phyloP scores from a whole-genome alignment of 1,140 invertebrate species.

The Tetraneura akinire region DNA sequence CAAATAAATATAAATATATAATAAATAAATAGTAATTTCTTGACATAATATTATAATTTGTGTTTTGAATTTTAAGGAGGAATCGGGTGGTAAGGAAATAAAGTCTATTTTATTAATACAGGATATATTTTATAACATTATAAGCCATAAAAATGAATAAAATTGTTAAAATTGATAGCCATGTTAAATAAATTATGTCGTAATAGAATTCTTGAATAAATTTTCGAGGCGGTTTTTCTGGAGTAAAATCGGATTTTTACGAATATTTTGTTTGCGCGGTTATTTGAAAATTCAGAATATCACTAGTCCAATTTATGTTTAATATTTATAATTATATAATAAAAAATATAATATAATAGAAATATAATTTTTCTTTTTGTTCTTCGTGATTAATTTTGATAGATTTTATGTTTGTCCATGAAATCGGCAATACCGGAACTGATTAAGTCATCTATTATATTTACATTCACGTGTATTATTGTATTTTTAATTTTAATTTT shows the following conservation, averaged over 20 bases:
- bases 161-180: background rate
- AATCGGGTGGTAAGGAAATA: background rate
- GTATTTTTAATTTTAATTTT: too few species aligned
- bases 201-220: background rate
- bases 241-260: background rate
- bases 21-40: too few species aligned
- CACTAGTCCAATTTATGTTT: background rate
- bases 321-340: background rate
- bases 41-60: too few species aligned
- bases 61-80: background rate
- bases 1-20: too few species aligned
- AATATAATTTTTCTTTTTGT: background rate
- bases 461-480: too few species aligned
- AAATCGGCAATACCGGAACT: background rate
- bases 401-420: background rate
- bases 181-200: background rate
- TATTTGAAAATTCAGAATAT: background rate
- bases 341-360: too few species aligned
- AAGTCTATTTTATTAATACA: background rate
- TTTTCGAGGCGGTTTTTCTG: background rate
- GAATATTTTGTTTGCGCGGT: background rate
- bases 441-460: too few species aligned
- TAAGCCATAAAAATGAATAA: background rate
- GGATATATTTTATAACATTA: conserved; percentile 12
- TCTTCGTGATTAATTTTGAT: background rate